phyloP scores from a whole-genome alignment of 2,888 invertebrate genomes.

The Melitaea athalia region DNA sequence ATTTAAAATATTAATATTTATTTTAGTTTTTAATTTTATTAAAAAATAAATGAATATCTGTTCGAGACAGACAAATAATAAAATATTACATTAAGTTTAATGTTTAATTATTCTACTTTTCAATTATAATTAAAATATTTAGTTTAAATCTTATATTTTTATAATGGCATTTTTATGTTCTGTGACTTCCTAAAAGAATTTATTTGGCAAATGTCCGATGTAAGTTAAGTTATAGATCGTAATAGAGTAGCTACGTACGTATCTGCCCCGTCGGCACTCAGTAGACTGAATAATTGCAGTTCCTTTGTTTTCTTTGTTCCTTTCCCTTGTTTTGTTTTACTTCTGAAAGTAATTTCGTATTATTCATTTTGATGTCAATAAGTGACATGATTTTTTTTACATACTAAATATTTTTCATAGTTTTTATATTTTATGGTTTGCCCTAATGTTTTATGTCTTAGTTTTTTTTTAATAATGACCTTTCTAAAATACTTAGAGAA shows the following conservation, averaged over 20 bases:
- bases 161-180: too few relatives aligned
- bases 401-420: neutral
- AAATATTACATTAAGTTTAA: too few relatives aligned
- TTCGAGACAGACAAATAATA: too few relatives aligned
- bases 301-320: constrained; percentile 47
- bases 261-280: constrained; percentile 37
- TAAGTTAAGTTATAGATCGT: neutral
- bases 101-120: neutral
- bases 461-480: too few relatives aligned
- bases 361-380: neutral
- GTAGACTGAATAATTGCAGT: constrained; percentile 45
- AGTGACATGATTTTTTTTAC: neutral
- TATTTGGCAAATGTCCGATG: constrained; percentile 29
- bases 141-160: neutral
- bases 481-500: too few relatives aligned
- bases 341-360: neutral
- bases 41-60: too few relatives aligned
- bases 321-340: constrained; percentile 34
- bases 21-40: too few relatives aligned
- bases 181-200: neutral
- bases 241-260: neutral
- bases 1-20: too few relatives aligned
- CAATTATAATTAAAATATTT: neutral
- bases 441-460: too few relatives aligned
- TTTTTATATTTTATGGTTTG: too few relatives aligned